Evolutionary conservation across 2,113 vertebrate genomes (phyloP), one percentile per base, ranked within the genome.

Genomic region (Turnix velox): DNA sequence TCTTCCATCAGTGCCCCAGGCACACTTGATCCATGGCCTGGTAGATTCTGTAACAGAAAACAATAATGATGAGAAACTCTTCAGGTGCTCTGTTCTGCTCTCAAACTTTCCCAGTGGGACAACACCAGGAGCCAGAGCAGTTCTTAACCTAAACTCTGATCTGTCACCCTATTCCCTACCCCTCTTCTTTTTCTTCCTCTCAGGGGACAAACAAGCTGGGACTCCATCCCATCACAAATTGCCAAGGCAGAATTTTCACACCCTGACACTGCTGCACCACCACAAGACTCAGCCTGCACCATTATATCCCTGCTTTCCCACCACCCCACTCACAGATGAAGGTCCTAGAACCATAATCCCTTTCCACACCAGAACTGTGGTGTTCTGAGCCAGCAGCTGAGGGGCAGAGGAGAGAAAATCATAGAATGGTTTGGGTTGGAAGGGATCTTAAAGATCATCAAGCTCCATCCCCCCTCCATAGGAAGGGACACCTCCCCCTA

Each of bases 21-120:
- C 98, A 98, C 66, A 98, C 98, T 55, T 80, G 69, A 86, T 98
- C 93, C 97, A 98, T 98, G 78, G 97, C 96, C 39, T 67, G 45
- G 45, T 31, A 75, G 89, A 98, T 97, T 71, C 98, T 98, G 96
- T 31, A 96, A 96, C 25, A 96, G 39, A 92, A 25, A 83, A 87
- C 18, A 83, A 15, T 23, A 37, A 43, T 2, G 8, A 42, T 81
- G 5, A 88, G 19, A 66, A 80, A 22, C 5, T 19, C 27, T 3
- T 7, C 68, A 67, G 31, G 25, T 22, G 15, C 52, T 18, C 6
- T 22, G 15, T 49, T 18, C 6, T 27, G 31, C 31, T 84, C 69
- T 94, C 42, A 69, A 63, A 82, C 30, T 43, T 85, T 72, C 48
- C 68, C 57, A 63, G 42, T 5, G 3, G n/a, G 48, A 66, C 74